These are phyloP conservation scores for Betta splendens DNA, from an alignment of 2,797 vertebrate species.

Conservation along the genomic window DNA sequence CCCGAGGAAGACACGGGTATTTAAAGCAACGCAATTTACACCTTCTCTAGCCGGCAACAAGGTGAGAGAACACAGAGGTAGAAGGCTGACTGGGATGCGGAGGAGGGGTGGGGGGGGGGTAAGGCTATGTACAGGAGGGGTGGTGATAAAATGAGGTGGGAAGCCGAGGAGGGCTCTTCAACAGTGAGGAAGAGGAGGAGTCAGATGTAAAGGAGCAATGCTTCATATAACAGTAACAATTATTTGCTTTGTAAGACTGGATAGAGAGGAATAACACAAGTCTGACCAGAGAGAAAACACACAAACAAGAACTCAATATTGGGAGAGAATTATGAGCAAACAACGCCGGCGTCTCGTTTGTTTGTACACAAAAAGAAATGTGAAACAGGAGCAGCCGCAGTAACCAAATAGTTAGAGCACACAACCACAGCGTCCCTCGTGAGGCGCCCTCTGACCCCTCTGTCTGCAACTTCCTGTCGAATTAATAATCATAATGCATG, in stretches of 20 bases:
- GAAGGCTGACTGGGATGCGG: constrained; percentile 45
- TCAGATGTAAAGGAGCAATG: constrained; percentile 2
- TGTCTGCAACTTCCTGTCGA: too few species aligned
- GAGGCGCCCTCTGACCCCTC: too few species aligned
- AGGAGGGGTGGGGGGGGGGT: constrained; percentile 27
- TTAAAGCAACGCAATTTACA: constrained; percentile 83
- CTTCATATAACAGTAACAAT: neutral
- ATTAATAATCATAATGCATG: too few species aligned
- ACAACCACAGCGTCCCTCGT: too few species aligned
- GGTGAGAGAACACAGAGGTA: constrained; percentile 53
- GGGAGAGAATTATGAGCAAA: neutral
- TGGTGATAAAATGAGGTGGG: constrained; percentile 45
- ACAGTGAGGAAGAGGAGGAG: neutral
- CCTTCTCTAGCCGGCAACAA: constrained; percentile 55
- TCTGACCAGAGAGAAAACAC: neutral
- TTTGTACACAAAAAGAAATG: neutral
- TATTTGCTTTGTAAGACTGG: constrained; percentile 13
- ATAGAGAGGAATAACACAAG: neutral
- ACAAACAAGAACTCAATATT: neutral
- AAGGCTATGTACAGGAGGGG: constrained; percentile 35
- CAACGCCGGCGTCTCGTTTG: neutral
- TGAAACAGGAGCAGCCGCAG: too few species aligned
- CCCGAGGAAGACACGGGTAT: constrained; percentile 71
- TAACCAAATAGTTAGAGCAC: too few species aligned
- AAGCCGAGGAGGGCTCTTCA: constrained; percentile 32